phyloP scores from a whole-genome alignment of 2,797 vertebrate species.

The Platyrinchus mystaceus region DNA sequence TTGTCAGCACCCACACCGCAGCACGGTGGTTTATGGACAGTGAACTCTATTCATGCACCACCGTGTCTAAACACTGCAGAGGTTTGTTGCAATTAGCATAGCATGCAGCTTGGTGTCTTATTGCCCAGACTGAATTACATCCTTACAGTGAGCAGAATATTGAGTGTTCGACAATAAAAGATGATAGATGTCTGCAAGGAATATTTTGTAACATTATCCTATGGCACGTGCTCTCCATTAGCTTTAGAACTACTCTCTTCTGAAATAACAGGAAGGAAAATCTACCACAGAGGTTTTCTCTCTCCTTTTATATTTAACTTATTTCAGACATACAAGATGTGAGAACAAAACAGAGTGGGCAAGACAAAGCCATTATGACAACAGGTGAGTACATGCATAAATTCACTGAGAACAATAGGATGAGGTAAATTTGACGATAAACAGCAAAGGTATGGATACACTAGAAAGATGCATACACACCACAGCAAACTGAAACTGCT shows the following conservation, averaged over 20 bases:
- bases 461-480: not conserved
- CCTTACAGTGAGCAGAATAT: constrained; percentile 3
- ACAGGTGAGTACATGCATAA: not conserved
- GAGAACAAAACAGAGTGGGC: not conserved
- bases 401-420: not conserved
- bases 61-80: not conserved
- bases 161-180: not conserved
- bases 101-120: not conserved
- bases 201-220: not conserved
- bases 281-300: not conserved
- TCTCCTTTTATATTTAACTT: not conserved
- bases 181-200: constrained; percentile 8
- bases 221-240: not conserved
- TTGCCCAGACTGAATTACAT: not conserved
- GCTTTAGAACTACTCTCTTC: not conserved
- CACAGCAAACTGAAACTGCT: not conserved
- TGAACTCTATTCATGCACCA: not conserved
- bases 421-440: not conserved
- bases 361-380: not conserved
- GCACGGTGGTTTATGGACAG: not conserved
- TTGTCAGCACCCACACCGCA: not conserved
- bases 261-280: not conserved
- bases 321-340: not conserved
- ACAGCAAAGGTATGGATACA: accelerated
- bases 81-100: not conserved